Evolutionary conservation across 2,797 vertebrate species (phyloP).

Genomic region (Acropternis orthonyx): DNA sequence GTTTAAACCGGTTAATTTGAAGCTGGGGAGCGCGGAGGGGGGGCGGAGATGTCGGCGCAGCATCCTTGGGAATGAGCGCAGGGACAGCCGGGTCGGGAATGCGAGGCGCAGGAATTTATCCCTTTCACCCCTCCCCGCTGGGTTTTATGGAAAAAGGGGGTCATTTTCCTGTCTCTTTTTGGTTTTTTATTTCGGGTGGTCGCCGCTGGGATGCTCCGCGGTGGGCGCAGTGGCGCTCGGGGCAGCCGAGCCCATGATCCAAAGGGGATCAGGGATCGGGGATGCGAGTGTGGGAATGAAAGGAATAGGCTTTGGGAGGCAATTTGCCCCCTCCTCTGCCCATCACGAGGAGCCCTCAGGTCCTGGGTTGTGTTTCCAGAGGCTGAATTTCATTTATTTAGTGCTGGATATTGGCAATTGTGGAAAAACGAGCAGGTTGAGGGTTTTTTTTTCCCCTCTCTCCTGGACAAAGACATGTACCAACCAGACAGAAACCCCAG

Average conservation of each 20-base stretch:
- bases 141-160: too few species aligned
- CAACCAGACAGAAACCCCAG: conserved; percentile 32
- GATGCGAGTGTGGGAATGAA: too few species aligned
- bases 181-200: too few species aligned
- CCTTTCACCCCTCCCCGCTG: too few species aligned
- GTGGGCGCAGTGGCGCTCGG: conserved; percentile 41
- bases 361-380: conserved; percentile 43
- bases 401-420: conserved; percentile 43
- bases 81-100: background rate
- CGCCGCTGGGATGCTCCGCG: conserved; percentile 16
- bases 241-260: background rate
- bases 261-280: too few species aligned
- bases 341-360: conserved; percentile 41
- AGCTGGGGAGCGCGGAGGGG: background rate
- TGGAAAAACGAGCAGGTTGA: conserved; percentile 53
- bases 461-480: conserved; percentile 48
- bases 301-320: too few species aligned
- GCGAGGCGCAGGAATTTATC: background rate
- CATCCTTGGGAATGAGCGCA: background rate
- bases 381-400: conserved; percentile 54
- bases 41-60: background rate
- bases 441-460: background rate
- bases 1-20: background rate
- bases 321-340: background rate
- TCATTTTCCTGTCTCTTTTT: too few species aligned